These are phyloP conservation scores for Epizoanthus stellaris DNA, from an alignment of 92 coral and sea anemone species.

Conservation along the genomic window DNA sequence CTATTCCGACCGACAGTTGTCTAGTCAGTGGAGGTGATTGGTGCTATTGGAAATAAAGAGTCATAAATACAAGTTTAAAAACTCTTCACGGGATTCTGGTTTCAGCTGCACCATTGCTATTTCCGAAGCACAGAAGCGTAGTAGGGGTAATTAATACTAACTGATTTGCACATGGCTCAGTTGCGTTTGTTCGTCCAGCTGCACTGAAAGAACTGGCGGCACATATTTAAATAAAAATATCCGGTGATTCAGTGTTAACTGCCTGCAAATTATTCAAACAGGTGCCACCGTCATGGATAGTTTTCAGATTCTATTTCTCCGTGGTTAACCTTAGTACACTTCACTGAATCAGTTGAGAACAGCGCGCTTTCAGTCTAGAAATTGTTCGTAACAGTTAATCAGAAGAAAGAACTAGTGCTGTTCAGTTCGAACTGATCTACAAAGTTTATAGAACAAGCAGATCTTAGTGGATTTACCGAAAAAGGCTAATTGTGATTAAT, in stretches of 20 bases:
- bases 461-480: neutral
- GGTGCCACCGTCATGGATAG: neutral
- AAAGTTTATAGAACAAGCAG: too few species aligned
- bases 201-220: neutral
- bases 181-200: slow-evolving; percentile 6
- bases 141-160: neutral
- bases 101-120: slow-evolving; percentile 21
- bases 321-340: neutral
- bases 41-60: neutral
- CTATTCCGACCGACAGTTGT: too few species aligned
- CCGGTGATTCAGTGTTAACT: slow-evolving; percentile 17
- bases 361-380: neutral
- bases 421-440: too few species aligned
- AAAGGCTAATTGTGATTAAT: neutral
- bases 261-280: slow-evolving; percentile 5
- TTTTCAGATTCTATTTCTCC: neutral
- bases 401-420: too few species aligned
- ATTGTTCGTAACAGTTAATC: neutral
- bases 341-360: neutral
- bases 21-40: too few species aligned
- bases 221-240: slow-evolving; percentile 18
- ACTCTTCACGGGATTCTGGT: neutral
- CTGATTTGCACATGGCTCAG: slow-evolving; percentile 8
- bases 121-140: neutral
- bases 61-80: neutral